phyloP scores from a whole-genome alignment of 2,888 invertebrate species.

The Amphimallon solstitiale region DNA sequence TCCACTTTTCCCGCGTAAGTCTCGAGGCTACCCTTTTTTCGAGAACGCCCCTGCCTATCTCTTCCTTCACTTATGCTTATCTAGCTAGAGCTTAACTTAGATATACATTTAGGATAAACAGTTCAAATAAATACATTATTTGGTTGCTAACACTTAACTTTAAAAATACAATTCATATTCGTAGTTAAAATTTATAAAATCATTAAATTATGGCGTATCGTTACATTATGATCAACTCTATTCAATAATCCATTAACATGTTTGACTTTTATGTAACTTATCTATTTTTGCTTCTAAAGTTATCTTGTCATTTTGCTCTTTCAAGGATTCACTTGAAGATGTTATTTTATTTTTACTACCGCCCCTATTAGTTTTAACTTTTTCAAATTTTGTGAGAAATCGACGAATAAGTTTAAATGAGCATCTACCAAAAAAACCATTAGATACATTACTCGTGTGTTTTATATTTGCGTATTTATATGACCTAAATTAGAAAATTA shows the following conservation, averaged over 20 bases:
- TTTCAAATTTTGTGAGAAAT: constrained; percentile 40
- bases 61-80: no score
- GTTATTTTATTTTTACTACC: constrained; percentile 33
- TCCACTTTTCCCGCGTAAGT: no score
- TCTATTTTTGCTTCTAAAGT: constrained; percentile 41
- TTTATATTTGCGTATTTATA: constrained; percentile 41
- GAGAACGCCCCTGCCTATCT: no score
- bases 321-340: constrained; percentile 31
- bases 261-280: constrained; percentile 44
- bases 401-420: constrained; percentile 1
- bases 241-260: constrained; percentile 51
- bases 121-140: no score
- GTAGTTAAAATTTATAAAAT: no score
- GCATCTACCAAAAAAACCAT: constrained; percentile 10
- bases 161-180: no score
- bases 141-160: no score
- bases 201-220: no score
- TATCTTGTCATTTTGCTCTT: constrained; percentile 34
- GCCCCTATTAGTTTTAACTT: constrained; percentile 36
- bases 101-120: no score
- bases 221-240: constrained; percentile 46
- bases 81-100: no score
- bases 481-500: no score
- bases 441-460: constrained; percentile 30
- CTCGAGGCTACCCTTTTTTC: no score